Conservation (phyloP, 35 echinoderm and acorn worm species). For the Diadema setosum region DNA sequence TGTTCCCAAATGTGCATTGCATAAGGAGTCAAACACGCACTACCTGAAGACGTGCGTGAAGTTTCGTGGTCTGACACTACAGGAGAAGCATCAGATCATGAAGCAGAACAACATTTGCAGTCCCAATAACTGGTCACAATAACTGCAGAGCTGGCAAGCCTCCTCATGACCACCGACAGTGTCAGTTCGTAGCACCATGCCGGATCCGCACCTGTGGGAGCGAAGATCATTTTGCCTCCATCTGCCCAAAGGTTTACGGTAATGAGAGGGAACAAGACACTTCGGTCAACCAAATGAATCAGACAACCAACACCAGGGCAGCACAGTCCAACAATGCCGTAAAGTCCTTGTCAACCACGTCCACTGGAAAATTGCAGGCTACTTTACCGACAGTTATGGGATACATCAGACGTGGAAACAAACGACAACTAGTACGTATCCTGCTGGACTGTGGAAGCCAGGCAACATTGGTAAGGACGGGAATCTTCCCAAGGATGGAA, state of each 20-base stretch:
- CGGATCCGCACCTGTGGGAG: constrained; percentile 7
- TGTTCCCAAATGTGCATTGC: constrained; percentile 34
- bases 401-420: constrained; percentile 1
- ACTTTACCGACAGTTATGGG: too few relatives aligned
- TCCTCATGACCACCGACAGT: background rate
- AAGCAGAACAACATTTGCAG: background rate
- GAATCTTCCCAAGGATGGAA: background rate
- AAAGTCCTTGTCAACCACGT: too few relatives aligned
- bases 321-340: too few relatives aligned
- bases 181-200: constrained; percentile 50
- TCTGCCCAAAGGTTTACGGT: constrained; percentile 42
- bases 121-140: constrained; percentile 4
- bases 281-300: too few relatives aligned
- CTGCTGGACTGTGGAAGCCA: constrained; percentile 29
- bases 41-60: background rate
- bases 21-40: background rate
- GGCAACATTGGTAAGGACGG: background rate
- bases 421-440: constrained; percentile 21
- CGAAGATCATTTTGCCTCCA: constrained; percentile 37
- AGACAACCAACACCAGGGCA: too few relatives aligned
- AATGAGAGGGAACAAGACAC: too few relatives aligned
- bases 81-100: too few relatives aligned
- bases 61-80: too few relatives aligned
- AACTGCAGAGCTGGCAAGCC: constrained; percentile 39
- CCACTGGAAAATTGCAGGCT: too few relatives aligned